phyloP scores from a whole-genome alignment of 2,797 vertebrate species.

The Leuciscus waleckii region DNA sequence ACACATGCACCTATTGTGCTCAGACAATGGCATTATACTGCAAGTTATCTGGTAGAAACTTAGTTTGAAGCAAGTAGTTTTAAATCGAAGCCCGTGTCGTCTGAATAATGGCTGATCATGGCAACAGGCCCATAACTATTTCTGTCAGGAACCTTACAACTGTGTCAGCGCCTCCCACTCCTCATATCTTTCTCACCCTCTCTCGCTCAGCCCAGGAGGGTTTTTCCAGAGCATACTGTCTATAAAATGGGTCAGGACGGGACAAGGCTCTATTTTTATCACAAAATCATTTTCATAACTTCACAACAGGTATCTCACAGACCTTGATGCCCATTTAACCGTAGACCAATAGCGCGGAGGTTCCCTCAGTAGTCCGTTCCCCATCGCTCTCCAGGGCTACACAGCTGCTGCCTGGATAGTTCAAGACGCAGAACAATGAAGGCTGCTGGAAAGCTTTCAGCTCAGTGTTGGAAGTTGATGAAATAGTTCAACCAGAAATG shows the following conservation, averaged over 20 bases:
- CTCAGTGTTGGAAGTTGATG: neutral
- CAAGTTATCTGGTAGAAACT: constrained; percentile 8
- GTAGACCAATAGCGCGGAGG: constrained; percentile 44
- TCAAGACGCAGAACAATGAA: neutral
- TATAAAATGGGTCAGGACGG: constrained; percentile 75
- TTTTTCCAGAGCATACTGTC: constrained; percentile 73
- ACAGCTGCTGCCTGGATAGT: constrained; percentile 4
- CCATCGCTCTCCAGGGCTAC: constrained; percentile 21
- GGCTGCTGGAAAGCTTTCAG: neutral
- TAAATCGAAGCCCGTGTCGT: constrained; percentile 11
- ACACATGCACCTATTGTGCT: constrained; percentile 28
- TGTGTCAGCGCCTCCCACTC: constrained; percentile 50
- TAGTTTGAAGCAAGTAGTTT: constrained; percentile 14
- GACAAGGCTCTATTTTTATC: constrained; percentile 74
- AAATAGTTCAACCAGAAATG: neutral
- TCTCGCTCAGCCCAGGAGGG: constrained; percentile 62
- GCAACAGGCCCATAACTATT: constrained; percentile 39
- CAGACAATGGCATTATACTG: neutral
- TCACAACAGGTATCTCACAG: constrained; percentile 64
- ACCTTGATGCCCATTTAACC: constrained; percentile 9
- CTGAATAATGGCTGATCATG: constrained; percentile 49
- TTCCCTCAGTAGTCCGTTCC: constrained; percentile 24
- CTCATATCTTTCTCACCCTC: constrained; percentile 29
- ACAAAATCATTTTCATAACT: constrained; percentile 71
- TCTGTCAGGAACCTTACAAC: constrained; percentile 58